phyloP scores from a whole-genome alignment of 2,888 invertebrate species.

The Eupsilia transversa region DNA sequence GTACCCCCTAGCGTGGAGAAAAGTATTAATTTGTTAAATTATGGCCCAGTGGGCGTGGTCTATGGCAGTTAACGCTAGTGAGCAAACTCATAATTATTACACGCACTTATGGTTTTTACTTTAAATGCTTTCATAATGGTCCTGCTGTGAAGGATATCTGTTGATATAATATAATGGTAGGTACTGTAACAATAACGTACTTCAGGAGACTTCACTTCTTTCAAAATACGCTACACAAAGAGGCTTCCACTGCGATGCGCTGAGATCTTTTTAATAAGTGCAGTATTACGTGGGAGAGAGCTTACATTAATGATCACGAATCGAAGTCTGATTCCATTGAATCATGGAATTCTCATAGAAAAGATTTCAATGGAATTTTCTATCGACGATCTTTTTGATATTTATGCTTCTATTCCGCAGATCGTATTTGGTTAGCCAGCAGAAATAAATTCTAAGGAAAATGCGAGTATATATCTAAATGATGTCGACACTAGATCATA shows the following conservation, averaged over 20 bases:
- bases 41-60: conserved; percentile 78
- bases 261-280: conserved; percentile 10
- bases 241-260: neutral
- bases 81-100: conserved; percentile 47
- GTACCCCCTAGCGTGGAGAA: conserved; percentile 80
- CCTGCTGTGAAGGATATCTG: conserved; percentile 23
- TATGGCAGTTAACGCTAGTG: conserved; percentile 70
- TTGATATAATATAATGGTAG: conserved; percentile 16
- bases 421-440: neutral
- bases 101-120: conserved; percentile 32
- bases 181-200: conserved; percentile 21
- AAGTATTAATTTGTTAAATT: conserved; percentile 85
- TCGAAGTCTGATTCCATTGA: conserved; percentile 4
- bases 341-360: conserved; percentile 18
- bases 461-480: neutral
- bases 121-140: conserved; percentile 7
- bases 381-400: neutral
- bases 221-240: conserved; percentile 11
- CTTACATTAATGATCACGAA: neutral
- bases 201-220: conserved; percentile 16
- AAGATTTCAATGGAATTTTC: conserved; percentile 18
- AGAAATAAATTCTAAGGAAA: neutral
- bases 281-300: conserved; percentile 9
- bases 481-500: neutral
- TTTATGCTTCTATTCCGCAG: neutral